Base-by-base conservation (phyloP, 1,140 invertebrate genomes). In the Holotrichia oblita region DNA sequence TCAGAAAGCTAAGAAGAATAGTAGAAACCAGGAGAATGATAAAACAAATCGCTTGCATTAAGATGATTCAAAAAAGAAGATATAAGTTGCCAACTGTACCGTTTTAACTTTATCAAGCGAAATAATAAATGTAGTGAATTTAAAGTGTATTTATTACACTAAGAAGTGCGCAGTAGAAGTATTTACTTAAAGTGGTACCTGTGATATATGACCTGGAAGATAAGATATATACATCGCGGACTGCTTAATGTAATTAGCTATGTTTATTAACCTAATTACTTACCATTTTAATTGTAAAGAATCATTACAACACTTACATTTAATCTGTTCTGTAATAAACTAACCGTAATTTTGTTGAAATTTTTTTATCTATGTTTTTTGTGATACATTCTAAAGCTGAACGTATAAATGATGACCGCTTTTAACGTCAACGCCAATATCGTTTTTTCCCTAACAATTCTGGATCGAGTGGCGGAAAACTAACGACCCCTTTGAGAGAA, bases 41-140 rank as follows among this genome's bases (percentile, higher is more conserved):
- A 69, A 27, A 69, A 69, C 20, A 27, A 69, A 69, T 69, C 22
- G 61, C 22, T 22, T 69, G 61, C 61, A 69, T 69, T 69, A 69
- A 69, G 27, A 69, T 69, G 22, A 20, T 69, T 24, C 22, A 3
- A 69, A 24, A 69, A 69, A 55, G 17, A 17, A 55, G 48, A 55
- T 69, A 34, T 3, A 34, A 69, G 27, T 69, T 69, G 61, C 61
- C 22, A 69, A 69, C 10, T 34, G 20, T 27, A 27, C 61, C 61
- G 61, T 24, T 34, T 27, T 27, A 22, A 27, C 61, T 69, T 14
- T 69, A 27, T 27, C 20, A 69, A 69, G 61, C 61, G 61, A 69
- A 69, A 69, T 69, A 69, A 69, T 69, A 69, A 69, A 69, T 69
- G 61, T 69, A 69, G 61, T 69, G 61, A 2, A 3, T 22, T 34